phyloP scores from a whole-genome alignment of 2,888 invertebrate genomes.

The Seladonia tumulorum region DNA sequence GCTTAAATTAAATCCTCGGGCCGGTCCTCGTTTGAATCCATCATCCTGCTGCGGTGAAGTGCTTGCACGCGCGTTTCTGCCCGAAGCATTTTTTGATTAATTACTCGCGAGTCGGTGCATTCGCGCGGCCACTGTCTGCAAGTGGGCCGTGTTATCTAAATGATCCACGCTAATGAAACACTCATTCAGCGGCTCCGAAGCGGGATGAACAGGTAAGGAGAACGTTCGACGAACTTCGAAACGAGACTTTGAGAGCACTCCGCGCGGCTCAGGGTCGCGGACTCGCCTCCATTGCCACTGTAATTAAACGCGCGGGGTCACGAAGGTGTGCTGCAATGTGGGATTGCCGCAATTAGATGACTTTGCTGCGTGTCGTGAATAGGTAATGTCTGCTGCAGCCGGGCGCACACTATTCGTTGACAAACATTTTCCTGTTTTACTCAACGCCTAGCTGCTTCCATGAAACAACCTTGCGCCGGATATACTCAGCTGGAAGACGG shows the following conservation, averaged over 20 bases:
- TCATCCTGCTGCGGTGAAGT: slow-evolving; percentile 26
- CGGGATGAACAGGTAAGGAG: slow-evolving; percentile 14
- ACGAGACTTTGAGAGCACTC: background rate
- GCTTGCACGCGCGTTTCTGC: slow-evolving; percentile 27
- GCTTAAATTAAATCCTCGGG: slow-evolving; percentile 53
- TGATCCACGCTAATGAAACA: slow-evolving; percentile 52
- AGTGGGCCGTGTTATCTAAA: slow-evolving; percentile 60
- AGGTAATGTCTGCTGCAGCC: background rate
- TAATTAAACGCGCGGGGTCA: slow-evolving; percentile 1
- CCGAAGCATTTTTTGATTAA: slow-evolving; percentile 65
- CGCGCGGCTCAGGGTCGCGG: background rate
- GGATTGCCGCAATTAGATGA: slow-evolving; percentile 3
- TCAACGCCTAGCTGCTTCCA: background rate
- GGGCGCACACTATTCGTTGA: background rate
- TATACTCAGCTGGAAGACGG: background rate
- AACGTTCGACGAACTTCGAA: slow-evolving; percentile 14
- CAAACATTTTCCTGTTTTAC: slow-evolving; percentile 1
- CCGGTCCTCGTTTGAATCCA: slow-evolving; percentile 40
- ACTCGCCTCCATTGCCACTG: background rate
- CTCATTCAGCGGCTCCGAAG: slow-evolving; percentile 33
- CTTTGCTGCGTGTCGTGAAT: background rate
- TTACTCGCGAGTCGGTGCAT: slow-evolving; percentile 51
- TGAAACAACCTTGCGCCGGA: background rate
- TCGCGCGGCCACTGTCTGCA: slow-evolving; percentile 33
- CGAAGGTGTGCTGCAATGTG: background rate